phyloP scores from a whole-genome alignment of 1,140 invertebrate species.

The Drosophila micromelanica region DNA sequence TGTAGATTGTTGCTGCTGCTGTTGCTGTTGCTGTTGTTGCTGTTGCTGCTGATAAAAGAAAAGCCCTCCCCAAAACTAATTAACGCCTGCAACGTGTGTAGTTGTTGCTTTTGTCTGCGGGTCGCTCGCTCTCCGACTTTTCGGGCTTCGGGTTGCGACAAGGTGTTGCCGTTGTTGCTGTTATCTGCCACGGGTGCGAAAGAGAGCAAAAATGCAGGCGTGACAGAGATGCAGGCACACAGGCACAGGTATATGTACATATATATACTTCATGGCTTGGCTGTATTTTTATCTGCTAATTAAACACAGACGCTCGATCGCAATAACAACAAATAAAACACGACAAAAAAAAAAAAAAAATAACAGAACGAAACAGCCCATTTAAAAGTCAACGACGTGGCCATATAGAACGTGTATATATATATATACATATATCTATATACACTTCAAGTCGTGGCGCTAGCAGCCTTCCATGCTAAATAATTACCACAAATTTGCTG shows the following conservation, averaged over 20 bases:
- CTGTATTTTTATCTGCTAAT: conserved; percentile 83
- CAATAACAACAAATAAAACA: conserved; percentile 38
- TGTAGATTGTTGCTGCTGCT: too few relatives aligned
- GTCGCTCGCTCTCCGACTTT: conserved; percentile 25
- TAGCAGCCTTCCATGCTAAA: conserved; percentile 5
- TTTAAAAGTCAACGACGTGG: conserved; percentile 77
- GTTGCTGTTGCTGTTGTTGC: too few relatives aligned
- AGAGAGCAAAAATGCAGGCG: conserved; percentile 7
- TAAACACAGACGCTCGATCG: conserved; percentile 81
- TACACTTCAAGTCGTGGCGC: conserved; percentile 31
- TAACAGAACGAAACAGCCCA: conserved; percentile 47
- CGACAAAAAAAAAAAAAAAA: too few relatives aligned
- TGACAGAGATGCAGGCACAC: conserved; percentile 13
- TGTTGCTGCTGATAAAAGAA: too few relatives aligned
- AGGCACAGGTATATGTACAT: too few relatives aligned
- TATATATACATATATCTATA: conserved; percentile 9
- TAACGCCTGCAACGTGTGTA: too few relatives aligned
- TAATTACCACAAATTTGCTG: conserved; percentile 49
- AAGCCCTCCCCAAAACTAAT: too few relatives aligned
- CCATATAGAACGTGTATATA: conserved; percentile 53
- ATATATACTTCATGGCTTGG: conserved; percentile 64
- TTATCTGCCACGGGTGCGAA: conserved; percentile 23
- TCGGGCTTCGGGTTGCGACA: conserved; percentile 24
- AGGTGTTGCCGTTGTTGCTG: conserved; percentile 28
- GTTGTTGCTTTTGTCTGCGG: conserved; percentile 16